These are phyloP conservation scores for Muricea muricata DNA, from an alignment of 92 coral and sea anemone species.

Conservation along the genomic window DNA sequence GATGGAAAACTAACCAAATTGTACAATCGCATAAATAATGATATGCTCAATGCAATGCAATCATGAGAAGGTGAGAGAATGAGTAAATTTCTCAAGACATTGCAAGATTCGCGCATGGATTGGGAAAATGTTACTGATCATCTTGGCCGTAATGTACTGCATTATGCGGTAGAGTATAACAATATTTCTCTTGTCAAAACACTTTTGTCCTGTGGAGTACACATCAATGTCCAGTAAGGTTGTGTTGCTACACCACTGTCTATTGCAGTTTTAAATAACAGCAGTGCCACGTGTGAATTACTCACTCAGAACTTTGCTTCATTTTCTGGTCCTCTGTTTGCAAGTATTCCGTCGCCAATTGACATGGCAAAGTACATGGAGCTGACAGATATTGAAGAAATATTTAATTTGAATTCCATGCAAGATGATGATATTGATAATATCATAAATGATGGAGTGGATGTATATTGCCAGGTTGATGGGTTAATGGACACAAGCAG, in stretches of 20 bases:
- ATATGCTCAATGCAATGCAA: not conserved
- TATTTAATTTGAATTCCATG: not conserved
- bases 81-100: not conserved
- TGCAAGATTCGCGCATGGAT: not conserved
- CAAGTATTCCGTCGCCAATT: no score
- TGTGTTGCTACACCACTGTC: conserved; percentile 50
- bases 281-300: no score
- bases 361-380: no score
- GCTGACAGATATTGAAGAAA: not conserved
- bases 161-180: conserved; percentile 1
- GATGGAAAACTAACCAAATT: not conserved
- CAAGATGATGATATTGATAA: no score
- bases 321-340: no score
- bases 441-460: not conserved
- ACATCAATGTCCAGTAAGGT: conserved; percentile 49
- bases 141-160: not conserved
- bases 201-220: conserved; percentile 47
- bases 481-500: not conserved
- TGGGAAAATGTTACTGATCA: not conserved
- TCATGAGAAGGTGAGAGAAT: not conserved
- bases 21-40: not conserved
- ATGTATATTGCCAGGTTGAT: not conserved
- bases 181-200: conserved; percentile 1
- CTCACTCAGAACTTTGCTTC: no score
- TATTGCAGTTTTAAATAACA: no score